These are phyloP conservation scores for Cephalotes varians DNA, from an alignment of 2,888 invertebrate species.

Conservation along the genomic window DNA sequence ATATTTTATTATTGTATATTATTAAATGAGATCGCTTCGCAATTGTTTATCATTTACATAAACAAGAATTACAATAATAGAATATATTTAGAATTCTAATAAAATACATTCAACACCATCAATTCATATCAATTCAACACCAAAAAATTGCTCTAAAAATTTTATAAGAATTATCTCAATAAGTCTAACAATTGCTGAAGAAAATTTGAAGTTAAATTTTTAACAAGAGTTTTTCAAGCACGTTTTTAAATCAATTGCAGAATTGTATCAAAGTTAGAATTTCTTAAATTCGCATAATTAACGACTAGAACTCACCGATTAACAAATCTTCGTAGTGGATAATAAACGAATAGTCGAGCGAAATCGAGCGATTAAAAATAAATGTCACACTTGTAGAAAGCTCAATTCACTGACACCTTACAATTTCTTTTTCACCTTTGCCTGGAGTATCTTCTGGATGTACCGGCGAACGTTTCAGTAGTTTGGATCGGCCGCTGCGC, in stretches of 20 bases:
- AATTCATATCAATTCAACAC: background rate
- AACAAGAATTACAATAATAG: background rate
- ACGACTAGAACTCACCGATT: background rate
- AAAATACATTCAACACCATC: background rate
- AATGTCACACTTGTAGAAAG: background rate
- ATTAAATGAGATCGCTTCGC: background rate
- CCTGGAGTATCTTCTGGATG: conserved; percentile 21
- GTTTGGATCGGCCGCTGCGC: conserved; percentile 67
- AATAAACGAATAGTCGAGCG: background rate
- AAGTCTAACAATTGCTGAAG: background rate
- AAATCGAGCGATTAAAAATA: background rate
- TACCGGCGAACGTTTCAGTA: conserved; percentile 62
- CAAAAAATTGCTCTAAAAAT: background rate
- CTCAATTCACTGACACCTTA: background rate
- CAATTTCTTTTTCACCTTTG: background rate
- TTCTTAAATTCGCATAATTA: background rate
- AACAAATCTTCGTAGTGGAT: background rate
- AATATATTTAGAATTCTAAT: background rate
- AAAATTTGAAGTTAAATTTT: background rate
- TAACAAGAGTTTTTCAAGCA: background rate
- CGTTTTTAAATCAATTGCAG: background rate
- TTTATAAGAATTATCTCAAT: background rate
- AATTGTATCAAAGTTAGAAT: background rate
- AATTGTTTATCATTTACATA: background rate
- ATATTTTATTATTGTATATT: too few relatives aligned